Evolutionary conservation across 2,113 vertebrate species (phyloP).

Genomic region (Vulpes lagopus): DNA sequence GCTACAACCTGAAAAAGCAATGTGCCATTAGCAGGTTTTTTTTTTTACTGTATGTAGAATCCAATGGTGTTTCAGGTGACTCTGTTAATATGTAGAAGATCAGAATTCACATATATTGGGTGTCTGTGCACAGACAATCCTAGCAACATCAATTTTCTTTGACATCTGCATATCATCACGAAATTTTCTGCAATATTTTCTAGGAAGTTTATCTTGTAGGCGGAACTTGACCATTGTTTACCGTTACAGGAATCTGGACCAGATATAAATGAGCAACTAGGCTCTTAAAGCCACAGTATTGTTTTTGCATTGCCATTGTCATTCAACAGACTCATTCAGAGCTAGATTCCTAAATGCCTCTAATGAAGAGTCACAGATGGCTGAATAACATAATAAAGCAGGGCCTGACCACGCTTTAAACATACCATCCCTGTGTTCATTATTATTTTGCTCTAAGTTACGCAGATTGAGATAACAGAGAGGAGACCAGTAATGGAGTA

Average conservation of each 20-base stretch:
- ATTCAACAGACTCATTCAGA: slow-evolving; percentile 1
- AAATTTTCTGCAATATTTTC: not conserved
- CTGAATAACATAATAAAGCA: slow-evolving; percentile 45
- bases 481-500: not conserved
- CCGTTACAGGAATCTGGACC: slow-evolving; percentile 16
- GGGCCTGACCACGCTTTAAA: not conserved
- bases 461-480: slow-evolving; percentile 41
- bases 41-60: not conserved
- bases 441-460: slow-evolving; percentile 50
- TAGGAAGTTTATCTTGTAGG: slow-evolving; percentile 20
- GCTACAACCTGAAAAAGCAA: not conserved
- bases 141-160: not conserved
- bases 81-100: not conserved
- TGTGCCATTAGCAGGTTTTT: not conserved
- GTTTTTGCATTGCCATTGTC: slow-evolving; percentile 54
- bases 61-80: not conserved
- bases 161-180: not conserved
- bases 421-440: not conserved
- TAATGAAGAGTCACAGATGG: slow-evolving; percentile 73
- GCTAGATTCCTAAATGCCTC: slow-evolving; percentile 47
- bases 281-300: slow-evolving; percentile 69
- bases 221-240: slow-evolving; percentile 6
- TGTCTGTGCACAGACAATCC: not conserved
- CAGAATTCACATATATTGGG: not conserved
- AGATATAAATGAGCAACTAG: slow-evolving; percentile 32